Evolutionary conservation across 2,888 invertebrate species (phyloP), one percentile per base, ranked within the genome.

Genomic region (Piscicola geometra): DNA sequence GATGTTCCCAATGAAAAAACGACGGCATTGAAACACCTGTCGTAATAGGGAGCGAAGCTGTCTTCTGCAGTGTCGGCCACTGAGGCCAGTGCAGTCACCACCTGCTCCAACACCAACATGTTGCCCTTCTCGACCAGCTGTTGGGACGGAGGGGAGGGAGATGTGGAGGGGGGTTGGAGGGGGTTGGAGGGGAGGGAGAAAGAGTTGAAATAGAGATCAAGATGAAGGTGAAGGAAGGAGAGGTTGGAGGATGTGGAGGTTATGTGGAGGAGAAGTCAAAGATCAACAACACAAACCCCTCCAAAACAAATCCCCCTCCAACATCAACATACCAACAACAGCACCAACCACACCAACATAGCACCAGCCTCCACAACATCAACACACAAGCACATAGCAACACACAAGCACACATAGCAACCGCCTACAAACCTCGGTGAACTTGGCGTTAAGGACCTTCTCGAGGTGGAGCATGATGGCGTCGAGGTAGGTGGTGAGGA

Each of bases 21-120:
- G 35, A 35, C 35, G 33, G 36, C 0, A 21, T 0, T 1, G 15
- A 64, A 41, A 77, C 80, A 87, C 81, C 93, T 90, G 84, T 96
- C 96, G 83, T 99, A 99, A 87, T 96, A 98, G 1, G 90, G 88
- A 9, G 92, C 90, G 86, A 99, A 99, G 83, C 95, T 94, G 82
- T 94, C 94, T 86, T 97, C 96, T 18, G 95, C 93, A 0, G 98
- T 95, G 86, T 99, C 99, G 0, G 99, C 99, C 0, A 99, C 94
- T 0, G 97, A 95, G 12, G 99, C 98, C 79, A 99, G 93, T 2
- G 98, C 97, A 0, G 97, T 97, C n/a, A 98, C 95, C 73, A 94
- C 91, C 87, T 99, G 99, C 87, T 99, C 98, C 78, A 99, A 87
- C 15, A 99, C 98, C 79, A 98, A 88, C 86, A 98, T 98, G 21